These are phyloP conservation scores for Agrotis segetum DNA, from an alignment of 2,888 invertebrate genomes.

Conservation along the genomic window DNA sequence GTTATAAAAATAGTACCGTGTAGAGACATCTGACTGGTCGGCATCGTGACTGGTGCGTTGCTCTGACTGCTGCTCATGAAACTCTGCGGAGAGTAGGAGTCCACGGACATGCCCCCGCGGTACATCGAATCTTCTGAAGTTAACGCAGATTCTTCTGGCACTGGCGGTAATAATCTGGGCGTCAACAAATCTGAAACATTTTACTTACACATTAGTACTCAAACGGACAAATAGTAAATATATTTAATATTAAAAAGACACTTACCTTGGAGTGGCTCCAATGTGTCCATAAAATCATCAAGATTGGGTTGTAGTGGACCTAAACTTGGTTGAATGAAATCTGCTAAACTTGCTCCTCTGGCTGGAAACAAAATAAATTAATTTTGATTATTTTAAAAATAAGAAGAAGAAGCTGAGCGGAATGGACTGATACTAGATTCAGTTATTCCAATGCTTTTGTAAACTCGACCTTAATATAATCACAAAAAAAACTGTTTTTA, in stretches of 20 bases:
- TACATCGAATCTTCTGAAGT: constrained; percentile 89
- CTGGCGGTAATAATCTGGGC: constrained; percentile 89
- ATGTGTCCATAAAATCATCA: constrained; percentile 98
- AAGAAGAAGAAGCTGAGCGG: not conserved
- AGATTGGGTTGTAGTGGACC: constrained; percentile 99
- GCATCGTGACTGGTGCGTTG: constrained; percentile 79
- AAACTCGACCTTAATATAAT: not conserved
- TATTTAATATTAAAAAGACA: constrained; percentile 17
- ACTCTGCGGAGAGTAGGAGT: constrained; percentile 79
- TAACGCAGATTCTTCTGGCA: constrained; percentile 91
- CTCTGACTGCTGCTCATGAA: constrained; percentile 77
- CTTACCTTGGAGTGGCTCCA: constrained; percentile 95
- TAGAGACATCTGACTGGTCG: constrained; percentile 87
- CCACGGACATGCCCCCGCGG: constrained; percentile 84
- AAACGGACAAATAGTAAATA: not conserved
- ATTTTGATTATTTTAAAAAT: not conserved
- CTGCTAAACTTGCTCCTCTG: constrained; percentile 96
- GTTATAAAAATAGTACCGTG: constrained; percentile 75
- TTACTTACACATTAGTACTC: constrained; percentile 10
- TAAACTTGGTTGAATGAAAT: constrained; percentile 99
- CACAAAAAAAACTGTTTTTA: constrained; percentile 78
- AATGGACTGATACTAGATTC: not conserved
- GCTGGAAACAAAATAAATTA: constrained; percentile 88
- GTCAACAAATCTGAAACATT: constrained; percentile 80
- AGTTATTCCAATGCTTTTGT: not conserved